Base-by-base conservation (phyloP, 2,797 vertebrate genomes). In the Halcyon chelicuti region DNA sequence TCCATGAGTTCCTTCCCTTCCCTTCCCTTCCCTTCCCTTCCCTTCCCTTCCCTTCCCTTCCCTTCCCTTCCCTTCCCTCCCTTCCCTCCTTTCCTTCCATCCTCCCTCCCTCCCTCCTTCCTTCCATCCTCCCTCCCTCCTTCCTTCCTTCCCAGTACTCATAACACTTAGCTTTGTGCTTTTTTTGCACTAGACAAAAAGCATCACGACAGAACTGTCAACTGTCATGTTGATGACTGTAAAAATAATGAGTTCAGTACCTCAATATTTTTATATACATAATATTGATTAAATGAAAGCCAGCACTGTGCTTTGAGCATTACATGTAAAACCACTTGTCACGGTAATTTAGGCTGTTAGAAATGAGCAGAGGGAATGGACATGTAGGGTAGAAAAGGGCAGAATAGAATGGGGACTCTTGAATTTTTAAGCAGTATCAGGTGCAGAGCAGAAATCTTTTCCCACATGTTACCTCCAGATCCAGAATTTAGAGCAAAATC, bases 181-280 rank as follows among this genome's bases (percentile, higher is more conserved):
- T 61, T 71, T 46, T 77, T 71, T 65, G 5, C 55, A 52, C 18
- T 26, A 37, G 22, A 63, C 22, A 65, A 86, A 88, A 89, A 51
- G 1, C 29, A 14, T 90, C 68, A 52, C 0, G 0, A n/a, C n/a
- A 66, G 14, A 61, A 9, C 12, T 70, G 26, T 61, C 10, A 54
- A 3, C 19, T 78, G 33, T 72, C 55, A n/a, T 21, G 25, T 25
- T 83, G 22, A 46, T 54, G 31, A 62, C 31, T 35, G 15, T 20
- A 90, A 75, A 62, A 88, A 71, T 47, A 31, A 42, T 63, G 52
- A 76, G 29, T 44, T 93, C 63, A 63, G 42, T 67, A 57, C n/a
- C 49, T 88, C 42, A 51, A 7, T 42, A 77, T 3, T 62, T 82
- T 68, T 16, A 15, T 70, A 47, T 46, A 39, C 17, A 54, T 49